Evolutionary conservation across 2,113 vertebrate species (phyloP).

Genomic region (Aphyosemion australe): DNA sequence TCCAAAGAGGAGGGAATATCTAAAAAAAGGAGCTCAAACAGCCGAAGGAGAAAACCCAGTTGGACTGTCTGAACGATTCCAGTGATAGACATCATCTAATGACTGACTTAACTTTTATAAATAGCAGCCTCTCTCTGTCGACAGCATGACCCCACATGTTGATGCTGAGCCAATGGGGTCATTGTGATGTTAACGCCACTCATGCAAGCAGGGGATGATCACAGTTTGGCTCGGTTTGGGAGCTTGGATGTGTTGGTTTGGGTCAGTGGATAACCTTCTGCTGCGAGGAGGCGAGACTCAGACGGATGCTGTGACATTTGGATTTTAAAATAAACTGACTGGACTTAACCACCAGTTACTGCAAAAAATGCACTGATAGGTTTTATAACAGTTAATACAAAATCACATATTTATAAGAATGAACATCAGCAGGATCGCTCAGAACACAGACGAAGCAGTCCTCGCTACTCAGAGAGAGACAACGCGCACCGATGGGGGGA

Average conservation of each 20-base stretch:
- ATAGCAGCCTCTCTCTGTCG: conserved; percentile 22
- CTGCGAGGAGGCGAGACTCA: conserved; percentile 27
- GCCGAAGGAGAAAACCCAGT: not conserved
- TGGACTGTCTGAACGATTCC: conserved; percentile 2
- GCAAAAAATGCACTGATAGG: not conserved
- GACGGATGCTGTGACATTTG: not conserved
- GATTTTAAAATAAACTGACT: conserved; percentile 1
- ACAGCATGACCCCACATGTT: conserved; percentile 26
- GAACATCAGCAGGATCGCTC: conserved; percentile 29
- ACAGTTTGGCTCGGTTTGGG: conserved; percentile 23
- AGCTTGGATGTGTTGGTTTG: too few relatives aligned
- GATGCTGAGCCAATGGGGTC: conserved; percentile 29
- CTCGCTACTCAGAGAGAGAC: conserved; percentile 32
- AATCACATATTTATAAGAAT: too few relatives aligned
- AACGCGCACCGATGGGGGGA: conserved; percentile 47
- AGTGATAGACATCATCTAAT: not conserved
- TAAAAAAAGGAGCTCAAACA: not conserved
- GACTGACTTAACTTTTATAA: conserved; percentile 24
- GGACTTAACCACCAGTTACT: not conserved
- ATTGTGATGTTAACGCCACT: conserved; percentile 12
- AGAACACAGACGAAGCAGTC: conserved; percentile 9
- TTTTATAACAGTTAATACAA: not conserved
- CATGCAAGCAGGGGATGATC: conserved; percentile 21
- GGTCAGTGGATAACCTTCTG: conserved; percentile 31
- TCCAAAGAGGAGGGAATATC: not conserved